phyloP scores from a whole-genome alignment of 1,140 invertebrate species.

The Heterodera schachtii region DNA sequence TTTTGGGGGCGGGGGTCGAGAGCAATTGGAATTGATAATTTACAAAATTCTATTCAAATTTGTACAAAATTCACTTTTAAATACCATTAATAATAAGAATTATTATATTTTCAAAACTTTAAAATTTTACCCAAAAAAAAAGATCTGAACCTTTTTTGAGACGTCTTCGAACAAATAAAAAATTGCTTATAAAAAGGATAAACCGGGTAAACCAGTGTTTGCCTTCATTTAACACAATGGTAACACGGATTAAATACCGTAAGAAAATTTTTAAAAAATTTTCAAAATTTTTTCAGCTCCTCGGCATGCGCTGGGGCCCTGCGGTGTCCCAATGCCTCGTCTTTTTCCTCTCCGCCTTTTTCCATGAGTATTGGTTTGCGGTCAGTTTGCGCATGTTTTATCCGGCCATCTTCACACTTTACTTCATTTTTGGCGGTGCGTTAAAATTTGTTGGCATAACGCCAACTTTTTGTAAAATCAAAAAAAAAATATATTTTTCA shows the following conservation, averaged over 20 bases:
- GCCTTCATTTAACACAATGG: too few relatives aligned
- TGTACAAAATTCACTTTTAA: too few relatives aligned
- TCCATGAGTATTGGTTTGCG: constrained; percentile 83
- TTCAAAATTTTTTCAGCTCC: constrained; percentile 47
- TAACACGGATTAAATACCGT: too few relatives aligned
- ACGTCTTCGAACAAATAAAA: not conserved
- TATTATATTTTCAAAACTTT: not conserved
- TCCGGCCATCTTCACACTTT: constrained; percentile 76
- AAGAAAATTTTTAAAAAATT: not conserved
- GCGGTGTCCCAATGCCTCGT: constrained; percentile 69
- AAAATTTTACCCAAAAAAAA: not conserved
- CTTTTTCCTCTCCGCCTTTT: constrained; percentile 73
- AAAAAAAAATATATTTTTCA: not conserved
- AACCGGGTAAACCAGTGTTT: too few relatives aligned
- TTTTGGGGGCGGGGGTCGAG: too few relatives aligned
- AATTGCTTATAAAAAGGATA: constrained; percentile 1
- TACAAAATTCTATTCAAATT: too few relatives aligned
- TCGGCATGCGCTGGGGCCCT: constrained; percentile 49
- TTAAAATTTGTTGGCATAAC: constrained; percentile 48
- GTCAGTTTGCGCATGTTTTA: constrained; percentile 82
- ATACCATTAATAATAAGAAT: too few relatives aligned
- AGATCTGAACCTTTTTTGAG: too few relatives aligned
- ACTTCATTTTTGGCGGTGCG: constrained; percentile 61
- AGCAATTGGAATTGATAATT: too few relatives aligned
- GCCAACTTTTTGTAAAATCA: too few relatives aligned